phyloP scores from a whole-genome alignment of 2,888 invertebrate genomes.

The Iselma pallidipennis region DNA sequence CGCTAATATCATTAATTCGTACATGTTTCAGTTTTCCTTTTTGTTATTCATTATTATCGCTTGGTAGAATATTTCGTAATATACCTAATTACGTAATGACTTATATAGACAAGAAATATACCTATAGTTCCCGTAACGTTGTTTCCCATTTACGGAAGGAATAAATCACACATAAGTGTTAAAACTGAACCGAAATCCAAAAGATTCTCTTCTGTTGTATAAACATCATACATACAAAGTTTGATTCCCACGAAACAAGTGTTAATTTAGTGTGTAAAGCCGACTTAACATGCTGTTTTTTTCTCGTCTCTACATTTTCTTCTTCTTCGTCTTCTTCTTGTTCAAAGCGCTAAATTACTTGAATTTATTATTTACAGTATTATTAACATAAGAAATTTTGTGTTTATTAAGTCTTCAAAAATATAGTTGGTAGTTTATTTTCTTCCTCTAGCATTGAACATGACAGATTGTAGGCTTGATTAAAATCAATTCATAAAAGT shows the following conservation, averaged over 20 bases:
- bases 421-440: too few relatives aligned
- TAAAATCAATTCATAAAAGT: too few relatives aligned
- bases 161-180: conserved; percentile 49
- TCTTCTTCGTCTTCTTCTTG: neutral
- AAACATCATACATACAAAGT: conserved; percentile 32
- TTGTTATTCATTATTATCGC: neutral
- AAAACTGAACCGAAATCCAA: conserved; percentile 45
- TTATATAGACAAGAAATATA: conserved; percentile 16
- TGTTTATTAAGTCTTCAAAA: conserved; percentile 23
- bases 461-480: too few relatives aligned
- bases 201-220: conserved; percentile 36
- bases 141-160: conserved; percentile 40
- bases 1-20: conserved; percentile 21
- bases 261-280: conserved; percentile 37
- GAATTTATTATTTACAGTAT: conserved; percentile 27
- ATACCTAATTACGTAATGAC: conserved; percentile 30
- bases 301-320: too few relatives aligned
- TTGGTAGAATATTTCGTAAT: conserved; percentile 36
- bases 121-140: conserved; percentile 14
- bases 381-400: conserved; percentile 12
- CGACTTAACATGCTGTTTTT: conserved; percentile 21
- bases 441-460: conserved; percentile 5
- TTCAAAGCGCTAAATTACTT: conserved; percentile 22
- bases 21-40: conserved; percentile 17
- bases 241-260: conserved; percentile 44